phyloP scores from a whole-genome alignment of 2,113 vertebrate species.

The Aphyosemion australe region DNA sequence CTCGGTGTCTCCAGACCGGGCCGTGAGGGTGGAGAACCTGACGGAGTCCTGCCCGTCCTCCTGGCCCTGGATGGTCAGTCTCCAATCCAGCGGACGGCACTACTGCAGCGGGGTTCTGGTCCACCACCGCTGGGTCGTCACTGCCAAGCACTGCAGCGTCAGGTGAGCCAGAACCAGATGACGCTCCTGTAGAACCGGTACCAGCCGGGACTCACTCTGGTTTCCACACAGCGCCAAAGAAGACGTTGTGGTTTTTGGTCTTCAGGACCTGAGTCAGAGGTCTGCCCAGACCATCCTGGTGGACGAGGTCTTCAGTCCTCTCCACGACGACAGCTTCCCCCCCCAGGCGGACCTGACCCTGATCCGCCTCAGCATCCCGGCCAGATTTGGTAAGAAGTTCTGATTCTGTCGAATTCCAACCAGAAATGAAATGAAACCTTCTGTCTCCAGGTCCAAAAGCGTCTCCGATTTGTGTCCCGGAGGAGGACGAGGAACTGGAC shows the following conservation, averaged over 20 bases:
- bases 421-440: too few species aligned
- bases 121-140: conserved; percentile 78
- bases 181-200: too few species aligned
- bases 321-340: conserved; percentile 51
- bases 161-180: conserved; percentile 40
- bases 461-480: conserved; percentile 66
- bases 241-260: conserved; percentile 66
- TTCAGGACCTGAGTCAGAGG: conserved; percentile 56
- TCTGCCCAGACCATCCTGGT: conserved; percentile 45
- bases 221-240: conserved; percentile 41
- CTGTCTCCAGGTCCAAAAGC: conserved; percentile 54
- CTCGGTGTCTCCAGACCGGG: neutral
- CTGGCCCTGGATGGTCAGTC: conserved; percentile 87
- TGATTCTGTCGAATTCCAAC: too few species aligned
- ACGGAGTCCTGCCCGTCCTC: conserved; percentile 59
- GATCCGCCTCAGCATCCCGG: conserved; percentile 54
- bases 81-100: conserved; percentile 67
- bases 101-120: conserved; percentile 83
- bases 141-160: conserved; percentile 71
- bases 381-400: conserved; percentile 50
- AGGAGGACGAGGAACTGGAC: conserved; percentile 60
- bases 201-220: neutral
- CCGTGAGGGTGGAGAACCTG: conserved; percentile 65
- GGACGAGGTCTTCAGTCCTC: conserved; percentile 50
- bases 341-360: conserved; percentile 61